phyloP scores from a whole-genome alignment of 2,113 vertebrate genomes.

The Dromiciops gliroides region DNA sequence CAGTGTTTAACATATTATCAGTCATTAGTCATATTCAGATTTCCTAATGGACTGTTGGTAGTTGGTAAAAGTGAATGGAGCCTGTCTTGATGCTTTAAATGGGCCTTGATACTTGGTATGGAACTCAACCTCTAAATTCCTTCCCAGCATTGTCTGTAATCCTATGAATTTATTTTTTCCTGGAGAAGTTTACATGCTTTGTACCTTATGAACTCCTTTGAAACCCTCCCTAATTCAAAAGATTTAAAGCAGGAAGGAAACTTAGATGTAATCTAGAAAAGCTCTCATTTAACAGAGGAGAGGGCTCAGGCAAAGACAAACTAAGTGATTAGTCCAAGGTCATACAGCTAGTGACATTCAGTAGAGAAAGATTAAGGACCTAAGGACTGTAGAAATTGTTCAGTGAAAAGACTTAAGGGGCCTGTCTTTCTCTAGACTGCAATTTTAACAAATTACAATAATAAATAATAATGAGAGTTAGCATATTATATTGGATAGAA shows the following conservation, averaged over 20 bases:
- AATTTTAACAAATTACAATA: background rate
- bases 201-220: background rate
- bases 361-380: background rate
- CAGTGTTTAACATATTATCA: background rate
- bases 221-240: background rate
- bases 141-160: background rate
- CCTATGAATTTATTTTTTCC: background rate
- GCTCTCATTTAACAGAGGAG: background rate
- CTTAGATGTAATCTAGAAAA: background rate
- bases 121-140: background rate
- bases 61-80: background rate
- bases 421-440: background rate
- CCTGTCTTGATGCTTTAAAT: too few relatives aligned
- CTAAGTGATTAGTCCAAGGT: background rate
- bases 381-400: background rate
- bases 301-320: background rate
- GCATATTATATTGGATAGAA: background rate
- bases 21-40: background rate
- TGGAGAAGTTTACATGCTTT: background rate
- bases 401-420: background rate
- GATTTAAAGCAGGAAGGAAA: background rate
- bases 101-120: background rate
- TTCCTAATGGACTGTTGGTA: background rate
- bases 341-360: background rate
- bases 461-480: background rate